Evolutionary conservation across 2,113 vertebrate species (phyloP), one percentile per base, ranked within the genome.

Genomic region (Onychorhynchus coronatus): DNA sequence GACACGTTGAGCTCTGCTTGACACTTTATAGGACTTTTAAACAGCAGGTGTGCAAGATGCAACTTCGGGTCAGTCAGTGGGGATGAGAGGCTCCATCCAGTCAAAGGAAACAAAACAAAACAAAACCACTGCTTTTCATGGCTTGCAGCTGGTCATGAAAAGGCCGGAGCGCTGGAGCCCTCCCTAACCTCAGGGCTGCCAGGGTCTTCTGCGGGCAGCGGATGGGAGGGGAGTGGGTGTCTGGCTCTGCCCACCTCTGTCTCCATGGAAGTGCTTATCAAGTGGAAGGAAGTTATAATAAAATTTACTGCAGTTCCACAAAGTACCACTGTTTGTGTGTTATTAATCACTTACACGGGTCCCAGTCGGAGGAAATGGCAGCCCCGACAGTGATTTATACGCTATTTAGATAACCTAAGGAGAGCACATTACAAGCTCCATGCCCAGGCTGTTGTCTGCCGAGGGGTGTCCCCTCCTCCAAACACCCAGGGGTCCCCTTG

Each of bases 11-110:
- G 42, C 65, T 84, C 89, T 2, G 10, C 86, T 77, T 89, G 95
- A 91, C 24, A 6, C 91, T 97, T 97, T 53, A 91, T 74, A 52
- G 80, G 87, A n/a, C n/a, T 93, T 97, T 95, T 91, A 92, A 96
- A 96, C 81, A 97, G 88, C 94, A 97, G 97, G 96, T 97, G 92
- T 71, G 90, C 73, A 74, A 96, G 96, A 93, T 62, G 81, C 91
- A 95, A 17, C 66, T 67, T 80, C 4, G 24, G 94, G 75, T 96
- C 95, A 94, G 78, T 58, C 95, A 39, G 80, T 75, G 42, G 35
- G 94, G 94, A 90, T 55, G 95, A 96, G 84, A 94, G 67, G 77
- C 88, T 96, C 78, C 61, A 31, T 90, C 90, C 94, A 83, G 77
- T 52, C 95, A 92, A 87, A 93, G 1, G 24, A 67, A 91, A 70